Evolutionary conservation across 2,797 vertebrate genomes (phyloP), one percentile per base, ranked within the genome.

Genomic region (Labeo calbasu): DNA sequence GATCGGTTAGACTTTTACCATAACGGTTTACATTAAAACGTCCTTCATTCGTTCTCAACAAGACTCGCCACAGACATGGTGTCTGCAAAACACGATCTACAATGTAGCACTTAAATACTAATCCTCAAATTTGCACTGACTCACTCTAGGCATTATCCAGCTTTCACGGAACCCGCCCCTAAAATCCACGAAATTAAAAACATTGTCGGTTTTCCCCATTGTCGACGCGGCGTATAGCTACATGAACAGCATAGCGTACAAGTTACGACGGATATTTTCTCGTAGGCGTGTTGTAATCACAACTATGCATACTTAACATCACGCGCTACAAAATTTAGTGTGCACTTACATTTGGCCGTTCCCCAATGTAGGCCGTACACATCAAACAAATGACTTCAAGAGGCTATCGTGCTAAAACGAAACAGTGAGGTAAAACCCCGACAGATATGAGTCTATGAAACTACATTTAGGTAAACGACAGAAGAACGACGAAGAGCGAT

Each of bases 301-400:
- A 48, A 59, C 48, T 15, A 65, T 32, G 17, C 72, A 7, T 28
- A 66, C 80, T 73, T 12, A 7, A 51, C 46, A 53, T 53, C 81
- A 75, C 59, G 70, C 70, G 63, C 61, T 17, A 57, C 63, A 14
- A 53, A 53, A 82, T 19, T 0, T 5, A 66, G 70, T 53, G 21
- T 82, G 57, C 32, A 65, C 57, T 82, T 51, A 40, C 17, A 61
- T 63, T 65, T 10, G 17, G 69, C 46, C 61, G 61, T 61, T 81
- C 25, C 70, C 25, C 21, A 61, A 21, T 23, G 13, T 70, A 83
- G 82, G 73, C 82, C 82, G 36, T 65, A 17, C 14, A 75, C 57
- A 75, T 75, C 81, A 82, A 75, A 65, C 46, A n/a, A 50, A 28
- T 14, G 21, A 40, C 28, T 73, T 66, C 3, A 40, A 40, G 15